Conservation (phyloP, 2,113 vertebrate species). For the Gadus chalcogrammus region DNA sequence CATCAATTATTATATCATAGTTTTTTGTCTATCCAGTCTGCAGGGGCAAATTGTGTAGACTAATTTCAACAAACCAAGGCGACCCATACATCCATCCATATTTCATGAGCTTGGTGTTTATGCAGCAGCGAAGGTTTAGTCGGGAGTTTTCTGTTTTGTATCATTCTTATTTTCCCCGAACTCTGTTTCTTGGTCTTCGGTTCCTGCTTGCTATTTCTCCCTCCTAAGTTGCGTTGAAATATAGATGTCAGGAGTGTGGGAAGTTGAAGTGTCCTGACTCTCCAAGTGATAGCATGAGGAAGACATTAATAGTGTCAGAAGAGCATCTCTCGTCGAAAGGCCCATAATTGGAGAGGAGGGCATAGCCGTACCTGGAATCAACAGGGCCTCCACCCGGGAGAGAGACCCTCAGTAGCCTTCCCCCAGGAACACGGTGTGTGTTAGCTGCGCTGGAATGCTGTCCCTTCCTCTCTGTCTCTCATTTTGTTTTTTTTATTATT, state of each 20-base stretch:
- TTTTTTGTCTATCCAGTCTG: constrained; percentile 42
- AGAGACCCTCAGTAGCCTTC: constrained; percentile 41
- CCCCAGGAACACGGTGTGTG: constrained; percentile 1
- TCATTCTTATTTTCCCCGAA: constrained; percentile 15
- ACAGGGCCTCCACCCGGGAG: constrained; percentile 58
- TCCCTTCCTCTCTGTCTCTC: not conserved
- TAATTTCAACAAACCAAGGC: constrained; percentile 56
- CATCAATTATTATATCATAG: constrained; percentile 61
- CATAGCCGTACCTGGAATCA: constrained; percentile 74
- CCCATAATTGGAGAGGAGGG: constrained; percentile 75
- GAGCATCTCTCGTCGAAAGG: constrained; percentile 72
- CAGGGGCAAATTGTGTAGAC: constrained; percentile 53
- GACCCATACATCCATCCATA: constrained; percentile 65
- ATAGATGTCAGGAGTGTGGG: constrained; percentile 76
- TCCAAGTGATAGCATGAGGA: constrained; percentile 76
- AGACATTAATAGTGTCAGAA: constrained; percentile 78
- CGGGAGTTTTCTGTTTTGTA: not conserved
- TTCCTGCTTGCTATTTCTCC: constrained; percentile 12
- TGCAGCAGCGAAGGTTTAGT: constrained; percentile 44
- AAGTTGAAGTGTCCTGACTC: constrained; percentile 72
- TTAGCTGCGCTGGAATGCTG: not conserved
- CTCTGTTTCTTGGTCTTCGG: constrained; percentile 21
- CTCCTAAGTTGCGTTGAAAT: constrained; percentile 73
- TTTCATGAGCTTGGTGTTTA: constrained; percentile 64
- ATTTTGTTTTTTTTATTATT: constrained; percentile 33